Evolutionary conservation across 1,140 invertebrate species (phyloP), one percentile per base, ranked within the genome.

Genomic region (Drosophila prosaltans): DNA sequence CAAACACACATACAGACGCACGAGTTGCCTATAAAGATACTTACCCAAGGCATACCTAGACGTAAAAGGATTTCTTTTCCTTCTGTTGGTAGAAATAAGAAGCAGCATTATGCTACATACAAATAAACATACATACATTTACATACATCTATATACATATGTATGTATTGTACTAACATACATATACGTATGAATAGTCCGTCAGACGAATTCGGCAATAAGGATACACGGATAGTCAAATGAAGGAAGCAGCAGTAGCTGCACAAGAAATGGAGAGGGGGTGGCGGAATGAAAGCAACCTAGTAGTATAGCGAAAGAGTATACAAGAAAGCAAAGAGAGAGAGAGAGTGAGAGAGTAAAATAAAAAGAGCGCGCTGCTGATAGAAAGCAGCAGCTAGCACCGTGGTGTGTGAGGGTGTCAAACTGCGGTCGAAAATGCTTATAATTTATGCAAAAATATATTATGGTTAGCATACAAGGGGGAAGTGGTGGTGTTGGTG

Each of bases 191-290:
- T 58, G 58, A 24, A 32, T 41, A 16, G 41, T 32, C 59, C 36
- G 45, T 70, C 66, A 68, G 73, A 71, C 62, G 74, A 81, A 86
- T 86, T 86, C 72, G 78, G 78, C 78, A 86, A 86, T 81, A 80
- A 60, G 79, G 69, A 86, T 75, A 73, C 65, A 39, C n/a, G 30
- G 74, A 68, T 60, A 81, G 54, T 55, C 68, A 72, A 78, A 51
- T 61, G 39, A 81, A 81, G 74, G 74, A 85, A 86, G 61, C 65
- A 80, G 32, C 51, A 45, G 66, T 57, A 64, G 16, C 55, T 3
- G 26, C 24, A 51, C 66, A 39, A 41, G 58, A 58, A 61, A 57
- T 30, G 28, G 60, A 32, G 30, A 36, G 40, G 57, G 26, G 69
- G 58, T 24, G 55, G 51, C 40, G 36, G 41, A 64, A 40, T 69